phyloP scores from a whole-genome alignment of 1,140 invertebrate species.

The Acromyrmex echinatior region DNA sequence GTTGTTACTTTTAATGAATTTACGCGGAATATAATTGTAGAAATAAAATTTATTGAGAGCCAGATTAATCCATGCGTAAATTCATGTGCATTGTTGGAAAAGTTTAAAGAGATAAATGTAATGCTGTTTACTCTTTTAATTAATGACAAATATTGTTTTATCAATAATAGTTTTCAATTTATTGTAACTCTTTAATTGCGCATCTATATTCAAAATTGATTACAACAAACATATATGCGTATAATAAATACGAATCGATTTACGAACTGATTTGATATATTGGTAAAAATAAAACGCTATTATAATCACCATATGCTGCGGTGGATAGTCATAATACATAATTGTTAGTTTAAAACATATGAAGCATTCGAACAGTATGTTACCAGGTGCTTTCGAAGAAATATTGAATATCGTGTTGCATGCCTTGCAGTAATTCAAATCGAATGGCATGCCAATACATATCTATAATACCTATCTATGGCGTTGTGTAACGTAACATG shows the following conservation, averaged over 20 bases:
- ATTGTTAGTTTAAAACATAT: not conserved
- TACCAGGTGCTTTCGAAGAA: not conserved
- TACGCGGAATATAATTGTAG: not conserved
- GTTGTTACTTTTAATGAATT: constrained; percentile 18
- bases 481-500: constrained; percentile 11
- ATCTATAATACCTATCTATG: not conserved
- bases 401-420: constrained; percentile 33
- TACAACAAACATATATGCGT: not conserved
- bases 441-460: constrained; percentile 33
- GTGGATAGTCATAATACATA: constrained; percentile 13
- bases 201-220: not conserved
- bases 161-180: constrained; percentile 15
- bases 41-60: constrained; percentile 20
- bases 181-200: not conserved
- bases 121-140: constrained; percentile 21
- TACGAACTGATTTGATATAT: not conserved
- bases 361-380: not conserved
- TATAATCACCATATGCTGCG: not conserved
- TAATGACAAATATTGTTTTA: constrained; percentile 19
- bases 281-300: not conserved
- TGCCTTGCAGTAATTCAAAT: constrained; percentile 52
- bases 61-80: constrained; percentile 19
- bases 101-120: constrained; percentile 9
- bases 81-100: not conserved
- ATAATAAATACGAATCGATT: not conserved